Percentiles rank a stretch among this genome's conserved stretches.
Conservation (phyloP, 2,113 vertebrate species). For the Numida meleagris region DNA sequence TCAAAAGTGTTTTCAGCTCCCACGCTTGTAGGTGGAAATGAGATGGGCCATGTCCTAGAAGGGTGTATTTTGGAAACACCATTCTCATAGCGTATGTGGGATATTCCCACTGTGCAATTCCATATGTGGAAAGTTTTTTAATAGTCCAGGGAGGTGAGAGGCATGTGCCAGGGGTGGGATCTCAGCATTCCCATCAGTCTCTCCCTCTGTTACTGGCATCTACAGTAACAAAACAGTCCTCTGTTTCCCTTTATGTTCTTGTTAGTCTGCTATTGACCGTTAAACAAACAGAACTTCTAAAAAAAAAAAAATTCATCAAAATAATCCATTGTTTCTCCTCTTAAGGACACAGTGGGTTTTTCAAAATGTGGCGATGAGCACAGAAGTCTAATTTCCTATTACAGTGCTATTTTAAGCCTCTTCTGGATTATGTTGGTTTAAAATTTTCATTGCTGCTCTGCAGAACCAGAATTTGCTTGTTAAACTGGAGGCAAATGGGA, state of each 20-base stretch:
- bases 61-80: not conserved
- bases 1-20: too few species aligned
- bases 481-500: not conserved
- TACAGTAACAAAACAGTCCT: not conserved
- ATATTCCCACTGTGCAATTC: not conserved
- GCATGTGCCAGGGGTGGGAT: not conserved
- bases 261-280: not conserved
- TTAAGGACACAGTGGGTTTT: not conserved
- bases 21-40: not conserved
- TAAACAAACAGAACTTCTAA: not conserved
- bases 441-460: not conserved
- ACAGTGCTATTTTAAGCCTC: not conserved
- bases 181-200: not conserved
- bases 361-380: not conserved
- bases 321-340: conserved; percentile 21
- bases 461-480: not conserved
- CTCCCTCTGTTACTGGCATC: too few species aligned
- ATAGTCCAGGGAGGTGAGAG: not conserved
- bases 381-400: not conserved
- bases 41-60: not conserved
- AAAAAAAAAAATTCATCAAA: not conserved
- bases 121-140: not conserved
- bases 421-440: not conserved
- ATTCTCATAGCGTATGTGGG: not conserved
- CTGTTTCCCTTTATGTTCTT: not conserved